Evolutionary conservation across 2,888 invertebrate species (phyloP), one percentile per base, ranked within the genome.

Genomic region (Rhagium mordax): DNA sequence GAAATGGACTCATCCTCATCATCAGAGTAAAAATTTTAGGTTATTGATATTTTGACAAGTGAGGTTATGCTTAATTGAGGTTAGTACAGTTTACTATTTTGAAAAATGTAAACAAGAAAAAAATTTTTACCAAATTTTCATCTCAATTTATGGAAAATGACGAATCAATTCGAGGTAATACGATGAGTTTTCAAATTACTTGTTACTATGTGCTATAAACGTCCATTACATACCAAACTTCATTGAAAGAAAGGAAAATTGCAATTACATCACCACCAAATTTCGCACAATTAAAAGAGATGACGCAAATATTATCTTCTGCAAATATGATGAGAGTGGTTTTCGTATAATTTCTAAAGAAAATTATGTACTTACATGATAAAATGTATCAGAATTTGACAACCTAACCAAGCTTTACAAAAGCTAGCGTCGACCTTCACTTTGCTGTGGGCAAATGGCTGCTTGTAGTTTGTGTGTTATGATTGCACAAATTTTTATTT

Each of bases 11-110:
- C 59, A 47, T 47, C 66, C 61, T n/a, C 33, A 5, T 13, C 48
- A n/a, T 48, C 55, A 33, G 21, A 53, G 55, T 33, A 33, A 47
- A 70, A 71, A 78, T 83, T 81, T 73, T 81, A 85, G 85, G 85
- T 85, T 86, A 85, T 79, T 74, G 79, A 81, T 81, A 79, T 79
- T 85, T 87, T 88, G 87, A 88, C 88, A 87, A 85, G 85, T 87
- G 86, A 88, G 88, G 88, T 88, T 88, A 88, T 86, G 86, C 81
- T 72, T 83, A 84, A 85, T 87, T 88, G 87, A 88, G 88, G 88
- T 88, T 87, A 87, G 80, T 78, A 79, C 77, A 83, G 83, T 85
- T 86, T 86, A 85, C 82, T 77, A 75, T 83, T 85, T 83, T 80
- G 78, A 86, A 86, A 86, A 85, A 85, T 78, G 87, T 87, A 88